Base-by-base conservation (phyloP, 2,888 invertebrate species). In the Furcula furcula region DNA sequence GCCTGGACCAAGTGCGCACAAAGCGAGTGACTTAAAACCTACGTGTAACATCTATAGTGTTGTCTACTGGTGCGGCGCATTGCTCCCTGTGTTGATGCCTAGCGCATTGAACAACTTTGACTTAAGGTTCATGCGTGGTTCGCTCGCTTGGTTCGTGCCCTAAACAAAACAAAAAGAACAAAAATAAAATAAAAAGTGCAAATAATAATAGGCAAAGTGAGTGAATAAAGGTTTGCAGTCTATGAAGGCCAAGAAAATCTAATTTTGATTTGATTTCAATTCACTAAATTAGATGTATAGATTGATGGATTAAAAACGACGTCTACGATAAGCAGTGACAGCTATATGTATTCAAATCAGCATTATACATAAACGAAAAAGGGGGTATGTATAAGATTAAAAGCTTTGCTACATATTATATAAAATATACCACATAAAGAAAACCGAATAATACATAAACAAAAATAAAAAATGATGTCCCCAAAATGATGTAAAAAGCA, bases 31-130 rank as follows among this genome's bases (percentile, higher is more conserved):
- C 31, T 51, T 53, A 50, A 40, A 44, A 39, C 38, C 53, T 54
- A 56, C 40, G 47, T 50, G 56, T 50, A 18, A 28, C 18, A 47
- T 42, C 54, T 56, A 57, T 39, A 31, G 58, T 65, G 67, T 70
- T 66, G 51, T 57, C 84, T 88, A 86, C 78, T 87, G 84, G 76
- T 85, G 86, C 63, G 84, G 77, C 72, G 81, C 51, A 61, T 55
- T 73, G 70, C 70, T 89, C 69, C 85, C 91, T 61, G 93, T 93
- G 89, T 94, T 93, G 88, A 94, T 93, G 74, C 95, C 95, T 87
- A 95, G 91, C 76, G 93, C 95, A 91, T 93, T 93, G 91, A 95
- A 94, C 81, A 95, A 91, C 92, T 95, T 95, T 86, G 93, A 94
- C 91, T 94, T 95, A 78, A 95, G 91, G 90, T 94, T 93, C 90